Evolutionary conservation across 1,140 invertebrate genomes (phyloP).

Genomic region (Sitodiplosis mosellana): DNA sequence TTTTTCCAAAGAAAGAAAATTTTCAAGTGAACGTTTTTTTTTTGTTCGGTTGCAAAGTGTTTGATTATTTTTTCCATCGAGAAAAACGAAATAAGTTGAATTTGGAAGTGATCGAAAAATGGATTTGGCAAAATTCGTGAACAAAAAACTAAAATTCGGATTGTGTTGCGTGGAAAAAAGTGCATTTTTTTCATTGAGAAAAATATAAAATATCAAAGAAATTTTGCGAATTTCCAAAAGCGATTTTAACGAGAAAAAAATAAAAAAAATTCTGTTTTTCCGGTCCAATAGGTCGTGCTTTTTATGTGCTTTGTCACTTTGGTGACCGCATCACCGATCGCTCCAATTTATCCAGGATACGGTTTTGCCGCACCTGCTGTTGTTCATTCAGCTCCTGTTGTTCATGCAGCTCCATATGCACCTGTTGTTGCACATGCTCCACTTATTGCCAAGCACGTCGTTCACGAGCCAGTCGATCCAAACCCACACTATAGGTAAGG

Average conservation of each 20-base stretch:
- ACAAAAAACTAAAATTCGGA: too few species aligned
- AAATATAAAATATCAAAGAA: too few species aligned
- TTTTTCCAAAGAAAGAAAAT: too few species aligned
- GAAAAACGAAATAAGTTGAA: too few species aligned
- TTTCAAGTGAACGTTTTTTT: too few species aligned
- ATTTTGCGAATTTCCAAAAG: too few species aligned
- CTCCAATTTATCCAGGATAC: constrained; percentile 2
- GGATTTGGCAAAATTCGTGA: too few species aligned
- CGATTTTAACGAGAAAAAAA: not conserved
- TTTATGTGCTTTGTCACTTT: constrained; percentile 1
- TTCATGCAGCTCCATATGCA: constrained; percentile 16
- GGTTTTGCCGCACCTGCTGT: constrained; percentile 3
- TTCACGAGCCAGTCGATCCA: constrained; percentile 39
- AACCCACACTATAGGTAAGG: constrained; percentile 39
- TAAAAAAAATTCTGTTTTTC: not conserved
- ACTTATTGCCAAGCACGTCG: constrained; percentile 22
- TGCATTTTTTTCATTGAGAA: too few species aligned
- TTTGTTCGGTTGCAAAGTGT: too few species aligned
- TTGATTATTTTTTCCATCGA: too few species aligned
- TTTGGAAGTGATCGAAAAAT: too few species aligned
- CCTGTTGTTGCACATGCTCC: constrained; percentile 20
- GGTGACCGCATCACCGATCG: constrained; percentile 4
- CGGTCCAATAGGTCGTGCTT: not conserved
- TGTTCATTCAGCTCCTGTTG: constrained; percentile 10
- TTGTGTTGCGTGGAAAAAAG: too few species aligned